A percentile compares a stretch with the other conserved stretches of the same genome.
phyloP scores from a whole-genome alignment of 2,797 vertebrate species.

The Enteromius trimaculatus region DNA sequence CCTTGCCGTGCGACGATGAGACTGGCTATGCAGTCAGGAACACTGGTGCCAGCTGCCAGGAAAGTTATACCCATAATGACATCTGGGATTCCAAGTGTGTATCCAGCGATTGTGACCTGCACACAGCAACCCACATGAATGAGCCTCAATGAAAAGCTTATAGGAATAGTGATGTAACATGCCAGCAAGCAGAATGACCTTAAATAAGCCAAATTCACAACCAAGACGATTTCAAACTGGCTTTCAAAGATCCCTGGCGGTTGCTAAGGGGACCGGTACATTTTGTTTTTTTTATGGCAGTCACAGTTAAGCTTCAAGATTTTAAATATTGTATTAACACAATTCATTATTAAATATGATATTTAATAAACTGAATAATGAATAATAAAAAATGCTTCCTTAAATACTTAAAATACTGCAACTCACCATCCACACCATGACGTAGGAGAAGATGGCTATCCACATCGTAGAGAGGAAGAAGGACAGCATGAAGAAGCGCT shows the following conservation, averaged over 20 bases:
- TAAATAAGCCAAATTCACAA: constrained; percentile 2
- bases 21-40: constrained; percentile 90
- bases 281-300: not conserved
- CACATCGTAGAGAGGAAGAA: constrained; percentile 84
- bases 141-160: not conserved
- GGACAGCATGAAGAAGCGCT: constrained; percentile 83
- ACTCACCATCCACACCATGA: constrained; percentile 92
- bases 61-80: constrained; percentile 92
- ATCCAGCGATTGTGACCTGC: constrained; percentile 87
- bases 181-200: constrained; percentile 60
- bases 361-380: not conserved
- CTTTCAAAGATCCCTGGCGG: too few species aligned
- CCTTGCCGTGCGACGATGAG: constrained; percentile 89
- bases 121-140: constrained; percentile 20
- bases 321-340: not conserved
- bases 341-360: not conserved
- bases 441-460: constrained; percentile 87
- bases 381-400: not conserved
- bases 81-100: constrained; percentile 87
- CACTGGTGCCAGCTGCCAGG: constrained; percentile 86
- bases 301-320: constrained; percentile 1
- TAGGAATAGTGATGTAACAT: not conserved
- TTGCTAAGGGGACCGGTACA: too few species aligned
- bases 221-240: not conserved
- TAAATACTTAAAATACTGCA: constrained; percentile 61